Evolutionary conservation across 2,797 vertebrate species (phyloP), one percentile per base, ranked within the genome.

Genomic region (Falco concolor): DNA sequence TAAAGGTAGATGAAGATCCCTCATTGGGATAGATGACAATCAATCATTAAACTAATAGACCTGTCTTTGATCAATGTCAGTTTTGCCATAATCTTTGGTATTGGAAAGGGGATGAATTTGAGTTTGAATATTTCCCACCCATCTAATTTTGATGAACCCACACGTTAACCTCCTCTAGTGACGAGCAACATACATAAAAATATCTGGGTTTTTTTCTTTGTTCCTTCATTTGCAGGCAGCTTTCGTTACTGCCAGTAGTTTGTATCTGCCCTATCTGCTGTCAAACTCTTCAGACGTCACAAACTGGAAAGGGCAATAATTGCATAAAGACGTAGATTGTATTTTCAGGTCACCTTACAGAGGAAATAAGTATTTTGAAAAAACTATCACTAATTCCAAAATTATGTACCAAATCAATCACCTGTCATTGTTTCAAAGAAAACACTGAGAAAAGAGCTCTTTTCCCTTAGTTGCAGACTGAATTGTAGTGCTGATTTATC

Each of bases 11-110:
- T 36, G 44, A 81, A 59, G 44, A 36, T 25, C 30, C 0, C 1
- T 80, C 3, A 1, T 5, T 53, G 45, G n/a, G 30, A 45, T 53
- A 32, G 28, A 22, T 77, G 25, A 2, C 0, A 0, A 64, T 78
- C 40, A 44, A 0, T 49, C 52, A 9, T 34, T 83, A 36, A 92
- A 65, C 20, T 63, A 6, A 49, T 73, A 85, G n/a, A 20, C 6
- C 8, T 8, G 3, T 34, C 27, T 87, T 57, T 57, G 45, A 72
- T 13, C 72, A 36, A 28, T 61, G 42, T 28, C 72, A 64, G 3
- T 61, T 59, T 68, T 86, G n/a, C 61, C 34, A 5, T 82, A 34
- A 45, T 84, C 32, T 83, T 36, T 77, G 44, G 30, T 75, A 9
- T 87, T 91, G 53, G 30, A 81, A 93, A 70, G 11, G 25, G 22